Conservation (phyloP, 2,113 vertebrate genomes). For the Anhinga anhinga region DNA sequence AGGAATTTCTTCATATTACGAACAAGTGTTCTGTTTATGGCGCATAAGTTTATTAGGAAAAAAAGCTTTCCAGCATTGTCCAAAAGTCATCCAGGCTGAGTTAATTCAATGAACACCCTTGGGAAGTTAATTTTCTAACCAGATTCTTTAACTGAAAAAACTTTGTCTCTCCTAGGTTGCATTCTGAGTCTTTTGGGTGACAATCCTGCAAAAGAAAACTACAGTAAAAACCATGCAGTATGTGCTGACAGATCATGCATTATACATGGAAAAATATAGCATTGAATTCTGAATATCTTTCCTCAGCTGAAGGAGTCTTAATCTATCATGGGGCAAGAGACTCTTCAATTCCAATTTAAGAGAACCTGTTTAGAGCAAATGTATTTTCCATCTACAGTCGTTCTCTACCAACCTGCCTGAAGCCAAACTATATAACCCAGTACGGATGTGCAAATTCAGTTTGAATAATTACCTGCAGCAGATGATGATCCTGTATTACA, state of each 20-base stretch:
- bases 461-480: conserved; percentile 19
- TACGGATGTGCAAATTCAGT: not conserved
- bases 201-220: not conserved
- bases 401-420: not conserved
- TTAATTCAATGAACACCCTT: not conserved
- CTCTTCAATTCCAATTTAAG: not conserved
- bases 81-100: not conserved
- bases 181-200: not conserved
- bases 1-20: not conserved
- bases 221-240: not conserved
- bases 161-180: not conserved
- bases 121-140: not conserved
- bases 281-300: not conserved
- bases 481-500: not conserved
- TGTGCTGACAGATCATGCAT: not conserved
- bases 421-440: not conserved
- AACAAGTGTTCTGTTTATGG: not conserved
- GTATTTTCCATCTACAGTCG: not conserved
- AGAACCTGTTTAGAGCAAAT: not conserved
- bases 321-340: not conserved
- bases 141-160: not conserved
- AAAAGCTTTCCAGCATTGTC: not conserved
- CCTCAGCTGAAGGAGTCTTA: not conserved
- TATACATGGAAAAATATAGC: not conserved
- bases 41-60: not conserved